Base-by-base conservation (phyloP, 2,797 vertebrate genomes). In the Morus bassanus region DNA sequence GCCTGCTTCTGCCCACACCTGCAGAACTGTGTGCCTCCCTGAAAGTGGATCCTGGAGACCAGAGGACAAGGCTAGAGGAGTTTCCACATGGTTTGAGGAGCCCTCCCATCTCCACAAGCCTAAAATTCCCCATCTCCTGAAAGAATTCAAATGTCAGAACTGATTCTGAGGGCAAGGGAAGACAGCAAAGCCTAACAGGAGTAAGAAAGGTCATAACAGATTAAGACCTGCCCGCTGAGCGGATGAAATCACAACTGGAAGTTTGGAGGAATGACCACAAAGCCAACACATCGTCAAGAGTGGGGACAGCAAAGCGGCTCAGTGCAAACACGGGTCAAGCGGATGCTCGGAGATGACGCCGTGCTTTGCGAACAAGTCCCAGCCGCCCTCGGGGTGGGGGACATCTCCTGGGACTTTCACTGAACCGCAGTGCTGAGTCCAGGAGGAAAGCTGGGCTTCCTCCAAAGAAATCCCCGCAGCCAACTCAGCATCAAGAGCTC, bases 301-400 rank as follows among this genome's bases (percentile, higher is more conserved):
- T 27, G 33, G 23, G 13, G 59, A 46, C 11, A 9, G 59, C 8
- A 22, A 33, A 3, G 48, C 4, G 0, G 68, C 39, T 53, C 39
- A 17, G 18, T 8, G 25, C 1, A 5, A 51, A 24, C 31, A 9
- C 2, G 2, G 30, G 5, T 8, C 30, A 15, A 41, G 39, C 5
- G 1, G 57, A 45, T 10, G 67, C 67, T 35, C 31, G 21, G 57
- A 8, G 54, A 24, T 2, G 3, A 35, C 5, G 13, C 21, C 0
- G 4, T 12, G 56, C 37, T 72, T 12, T 24, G 16, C 46, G 24
- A 28, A 28, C 5, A 2, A 7, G 8, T 13, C 65, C 65, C 30
- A 18, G 30, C 30, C 28, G 43, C 43, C 45, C 54, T 33, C 3
- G 0, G 54, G 24, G 24, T 10, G 14, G 24, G 13, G 35, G 54